phyloP scores from a whole-genome alignment of 2,797 vertebrate genomes.

The Hemitrygon akajei region DNA sequence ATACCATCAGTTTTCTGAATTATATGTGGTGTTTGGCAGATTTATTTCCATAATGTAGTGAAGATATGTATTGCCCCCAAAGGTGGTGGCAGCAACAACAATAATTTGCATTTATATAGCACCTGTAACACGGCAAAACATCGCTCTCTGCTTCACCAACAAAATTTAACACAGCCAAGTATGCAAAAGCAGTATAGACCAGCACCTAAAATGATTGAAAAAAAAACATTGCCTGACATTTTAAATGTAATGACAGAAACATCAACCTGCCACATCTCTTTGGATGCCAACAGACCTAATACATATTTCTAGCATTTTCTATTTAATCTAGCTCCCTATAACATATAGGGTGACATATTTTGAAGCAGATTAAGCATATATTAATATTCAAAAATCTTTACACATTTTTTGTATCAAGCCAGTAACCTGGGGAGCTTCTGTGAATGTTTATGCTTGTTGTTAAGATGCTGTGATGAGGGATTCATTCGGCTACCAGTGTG shows the following conservation, averaged over 20 bases:
- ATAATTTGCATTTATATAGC: background rate
- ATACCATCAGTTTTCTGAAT: background rate
- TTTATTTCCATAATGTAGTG: background rate
- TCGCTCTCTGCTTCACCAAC: background rate
- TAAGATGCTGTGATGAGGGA: background rate
- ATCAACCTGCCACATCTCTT: background rate
- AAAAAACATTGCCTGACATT: background rate
- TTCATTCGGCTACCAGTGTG: constrained; percentile 7
- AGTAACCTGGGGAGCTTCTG: background rate
- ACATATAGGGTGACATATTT: background rate
- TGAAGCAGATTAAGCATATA: background rate
- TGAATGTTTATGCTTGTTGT: background rate
- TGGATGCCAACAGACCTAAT: background rate
- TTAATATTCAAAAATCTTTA: background rate
- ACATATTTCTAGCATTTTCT: background rate
- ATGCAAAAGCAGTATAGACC: background rate
- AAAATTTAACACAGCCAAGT: background rate
- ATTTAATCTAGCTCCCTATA: background rate
- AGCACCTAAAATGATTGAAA: background rate
- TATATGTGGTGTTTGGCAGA: background rate
- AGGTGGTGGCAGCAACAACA: background rate
- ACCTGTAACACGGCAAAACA: background rate
- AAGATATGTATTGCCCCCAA: background rate
- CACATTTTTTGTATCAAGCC: background rate
- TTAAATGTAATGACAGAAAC: background rate